Base-by-base conservation (phyloP, 2,888 invertebrate genomes). In the Julus scanicus region DNA sequence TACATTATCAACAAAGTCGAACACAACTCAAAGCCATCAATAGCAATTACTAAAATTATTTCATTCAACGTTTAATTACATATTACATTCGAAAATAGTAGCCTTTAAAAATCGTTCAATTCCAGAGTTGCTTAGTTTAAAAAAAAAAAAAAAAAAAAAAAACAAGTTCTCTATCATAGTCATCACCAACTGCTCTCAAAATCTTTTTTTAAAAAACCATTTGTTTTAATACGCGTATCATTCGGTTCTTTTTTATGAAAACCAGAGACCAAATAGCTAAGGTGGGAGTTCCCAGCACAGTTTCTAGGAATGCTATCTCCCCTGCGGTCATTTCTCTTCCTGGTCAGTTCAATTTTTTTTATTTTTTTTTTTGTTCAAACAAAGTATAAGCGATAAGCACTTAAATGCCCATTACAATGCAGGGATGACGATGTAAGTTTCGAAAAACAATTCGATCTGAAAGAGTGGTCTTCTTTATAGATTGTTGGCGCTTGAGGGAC, bases 291-390 rank as follows among this genome's bases (percentile, higher is more conserved):
- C 17, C 63, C 63, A 63, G 57, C 57, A 63, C 17, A n/a, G 63
- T n/a, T 63, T 63, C 63, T 63, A 3, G 63, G 63, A 63, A 63
- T 63, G 63, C 63, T n/a, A 63, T 63, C 63, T 63, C n/a, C n/a
- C 63, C 63, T 63, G 63, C 63, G 63, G 63, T 63, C 63, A 63
- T 63, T n/a, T 63, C 63, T n/a, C 63, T 63, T 63, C 63, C 63
- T 63, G 63, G 63, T 63, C 63, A 63, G 17, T 63, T 63, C 63
- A 63, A 4, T 17, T 63, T 63, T 63, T 63, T 63, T 8, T 49
- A 49, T 11, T 8, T n/a, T n/a, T n/a, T n/a, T n/a, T n/a, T 11
- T 49, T 11, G 63, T n/a, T 63, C 63, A n/a, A 63, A 63, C 63
- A 63, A 63, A 63, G 57, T 63, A 17, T 63, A 63, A 63, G 15